These are phyloP conservation scores for Merops nubicus DNA, from an alignment of 2,113 vertebrate species.

Conservation along the genomic window DNA sequence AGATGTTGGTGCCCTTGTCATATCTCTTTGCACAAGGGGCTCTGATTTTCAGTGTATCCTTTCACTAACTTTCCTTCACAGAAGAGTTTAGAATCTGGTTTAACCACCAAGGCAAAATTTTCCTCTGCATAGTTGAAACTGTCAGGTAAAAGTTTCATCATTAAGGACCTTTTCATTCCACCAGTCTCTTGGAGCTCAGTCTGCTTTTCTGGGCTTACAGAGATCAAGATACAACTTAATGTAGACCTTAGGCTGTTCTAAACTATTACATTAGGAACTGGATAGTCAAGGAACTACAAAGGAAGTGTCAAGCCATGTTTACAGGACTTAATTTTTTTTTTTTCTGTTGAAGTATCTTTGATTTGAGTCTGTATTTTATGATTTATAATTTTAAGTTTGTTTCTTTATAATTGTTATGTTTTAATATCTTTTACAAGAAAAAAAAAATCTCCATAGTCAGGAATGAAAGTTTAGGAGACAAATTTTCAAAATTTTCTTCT, in stretches of 20 bases:
- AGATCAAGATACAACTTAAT: neutral
- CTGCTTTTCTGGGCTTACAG: neutral
- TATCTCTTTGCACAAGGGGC: too few relatives aligned
- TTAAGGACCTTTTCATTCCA: neutral
- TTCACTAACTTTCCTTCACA: neutral
- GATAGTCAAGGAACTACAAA: neutral
- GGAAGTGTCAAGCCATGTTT: rapidly evolving
- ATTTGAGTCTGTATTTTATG: neutral
- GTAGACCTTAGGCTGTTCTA: neutral
- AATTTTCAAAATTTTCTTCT: neutral
- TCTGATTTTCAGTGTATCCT: neutral
- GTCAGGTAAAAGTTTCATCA: neutral
- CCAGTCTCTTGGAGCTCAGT: neutral
- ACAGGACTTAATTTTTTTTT: rapidly evolving
- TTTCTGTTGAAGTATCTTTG: neutral
- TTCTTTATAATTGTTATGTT: rapidly evolving
- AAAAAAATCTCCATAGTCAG: neutral
- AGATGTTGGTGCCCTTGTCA: neutral
- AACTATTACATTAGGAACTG: neutral
- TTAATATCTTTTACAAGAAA: neutral
- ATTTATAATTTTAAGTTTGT: neutral
- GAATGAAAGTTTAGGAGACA: neutral
- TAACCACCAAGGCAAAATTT: neutral
- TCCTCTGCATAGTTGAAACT: neutral
- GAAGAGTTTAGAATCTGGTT: neutral